Evolutionary conservation across 2,888 invertebrate genomes (phyloP), one percentile per base, ranked within the genome.

Genomic region (Pristionchus exspectatus): DNA sequence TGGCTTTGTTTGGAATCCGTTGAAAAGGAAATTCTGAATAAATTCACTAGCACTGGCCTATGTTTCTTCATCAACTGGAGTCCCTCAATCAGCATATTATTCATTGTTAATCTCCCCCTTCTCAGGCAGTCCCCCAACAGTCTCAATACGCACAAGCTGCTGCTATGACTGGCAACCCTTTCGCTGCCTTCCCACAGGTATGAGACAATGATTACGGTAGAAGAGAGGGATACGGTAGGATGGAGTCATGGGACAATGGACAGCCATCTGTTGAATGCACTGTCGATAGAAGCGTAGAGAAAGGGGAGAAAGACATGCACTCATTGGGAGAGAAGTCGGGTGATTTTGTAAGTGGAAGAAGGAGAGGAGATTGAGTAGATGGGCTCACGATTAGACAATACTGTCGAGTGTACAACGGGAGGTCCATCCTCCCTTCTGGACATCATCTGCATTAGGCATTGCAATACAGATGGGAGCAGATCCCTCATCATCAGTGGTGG

Each of bases 151-250:
- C 87, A 1, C 72, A 72, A 72, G 87, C 87, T 21, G 87, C 87
- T 21, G 87, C 87, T 4, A 72, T 88, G 72, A 88, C 87, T 1
- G 87, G 87, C 72, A 88, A 88, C 27, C 87, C 87, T 33, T 88
- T 88, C 87, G 50, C 87, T 14, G 38, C 87, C 24, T 87, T 87
- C n/a, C 44, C 87, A 16, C 72, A 72, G 72, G 72, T 72, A 33
- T 2, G 69, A 30, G 27, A n/a, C n/a, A 69, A 27, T 10, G 30
- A 16, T 7, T 69, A 69, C 69, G 27, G 69, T 69, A 69, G 69
- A 18, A 30, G n/a, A 24, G 27, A n/a, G 27, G 27, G 27, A 1
- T 69, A 27, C 69, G 69, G 69, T n/a, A 27, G 69, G 9, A n/a
- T 27, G 18, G 59, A 59, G 59, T 59, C 59, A 59, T 16, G 59